Conservation (phyloP, 2,113 vertebrate genomes). For the Mesocricetus auratus region DNA sequence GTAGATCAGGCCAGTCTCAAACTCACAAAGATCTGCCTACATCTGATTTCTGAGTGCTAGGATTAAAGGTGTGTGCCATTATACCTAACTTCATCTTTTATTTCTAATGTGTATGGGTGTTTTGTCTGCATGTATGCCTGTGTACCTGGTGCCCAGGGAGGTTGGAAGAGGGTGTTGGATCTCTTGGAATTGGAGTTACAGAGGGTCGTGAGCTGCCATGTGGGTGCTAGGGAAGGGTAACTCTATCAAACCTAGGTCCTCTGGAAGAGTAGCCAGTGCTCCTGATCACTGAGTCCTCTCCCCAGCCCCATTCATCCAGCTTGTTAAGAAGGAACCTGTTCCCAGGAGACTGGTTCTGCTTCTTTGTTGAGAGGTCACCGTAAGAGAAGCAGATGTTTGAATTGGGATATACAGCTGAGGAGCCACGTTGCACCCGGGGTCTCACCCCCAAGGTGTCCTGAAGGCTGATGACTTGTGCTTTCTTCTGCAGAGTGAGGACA, state of each 20-base stretch:
- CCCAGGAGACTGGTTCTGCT: neutral
- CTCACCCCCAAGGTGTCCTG: neutral
- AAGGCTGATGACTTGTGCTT: conserved; percentile 68
- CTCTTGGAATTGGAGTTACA: neutral
- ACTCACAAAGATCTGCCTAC: neutral
- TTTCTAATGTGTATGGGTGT: neutral
- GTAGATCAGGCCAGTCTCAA: neutral
- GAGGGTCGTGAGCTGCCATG: neutral
- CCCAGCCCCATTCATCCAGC: neutral
- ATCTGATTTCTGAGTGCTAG: neutral
- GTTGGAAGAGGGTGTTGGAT: neutral
- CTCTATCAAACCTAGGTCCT: neutral
- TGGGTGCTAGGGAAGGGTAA: neutral
- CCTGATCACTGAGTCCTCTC: neutral
- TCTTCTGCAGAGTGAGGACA: conserved; percentile 90
- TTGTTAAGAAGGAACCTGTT: neutral
- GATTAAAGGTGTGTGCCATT: neutral
- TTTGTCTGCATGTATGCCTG: neutral
- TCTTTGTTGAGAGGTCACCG: neutral
- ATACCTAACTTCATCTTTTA: neutral
- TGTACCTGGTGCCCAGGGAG: neutral
- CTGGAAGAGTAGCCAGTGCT: neutral
- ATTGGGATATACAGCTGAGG: neutral
- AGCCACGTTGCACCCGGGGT: neutral
- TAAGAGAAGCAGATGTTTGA: neutral